Evolutionary conservation across 2,888 invertebrate genomes (phyloP).

Genomic region (Nipponacmea schrenckii): DNA sequence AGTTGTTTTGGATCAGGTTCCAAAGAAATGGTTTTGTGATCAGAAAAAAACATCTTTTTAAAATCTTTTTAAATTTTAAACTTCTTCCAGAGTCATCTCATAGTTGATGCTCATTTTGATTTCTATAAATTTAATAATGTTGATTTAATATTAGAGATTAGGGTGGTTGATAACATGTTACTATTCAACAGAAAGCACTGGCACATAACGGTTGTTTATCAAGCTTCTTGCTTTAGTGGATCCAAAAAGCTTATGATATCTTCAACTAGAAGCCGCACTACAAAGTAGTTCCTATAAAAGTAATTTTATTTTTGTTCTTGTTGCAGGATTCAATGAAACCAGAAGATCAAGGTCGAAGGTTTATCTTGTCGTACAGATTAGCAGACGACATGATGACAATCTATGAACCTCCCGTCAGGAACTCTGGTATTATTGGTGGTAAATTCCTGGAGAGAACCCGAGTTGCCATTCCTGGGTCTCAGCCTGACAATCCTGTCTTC

Average conservation of each 20-base stretch:
- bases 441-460: constrained; percentile 78
- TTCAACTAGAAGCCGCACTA: no score
- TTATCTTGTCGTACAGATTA: constrained; percentile 81
- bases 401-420: constrained; percentile 73
- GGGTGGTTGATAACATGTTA: no score
- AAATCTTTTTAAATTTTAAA: no score
- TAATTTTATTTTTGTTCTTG: not conserved
- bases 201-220: no score
- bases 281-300: no score
- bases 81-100: no score
- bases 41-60: no score
- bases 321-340: constrained; percentile 79
- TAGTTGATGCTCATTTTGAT: not conserved
- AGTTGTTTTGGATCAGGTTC: constrained; percentile 21
- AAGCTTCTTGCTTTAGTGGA: no score
- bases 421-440: constrained; percentile 78
- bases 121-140: not conserved
- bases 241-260: no score
- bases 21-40: no score
- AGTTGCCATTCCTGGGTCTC: constrained; percentile 76
- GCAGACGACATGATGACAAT: constrained; percentile 81
- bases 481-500: constrained; percentile 78
- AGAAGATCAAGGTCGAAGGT: constrained; percentile 80
- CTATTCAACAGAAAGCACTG: no score
- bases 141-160: no score